phyloP scores from a whole-genome alignment of 1,140 invertebrate species.

The Zaprionus lachaisei region DNA sequence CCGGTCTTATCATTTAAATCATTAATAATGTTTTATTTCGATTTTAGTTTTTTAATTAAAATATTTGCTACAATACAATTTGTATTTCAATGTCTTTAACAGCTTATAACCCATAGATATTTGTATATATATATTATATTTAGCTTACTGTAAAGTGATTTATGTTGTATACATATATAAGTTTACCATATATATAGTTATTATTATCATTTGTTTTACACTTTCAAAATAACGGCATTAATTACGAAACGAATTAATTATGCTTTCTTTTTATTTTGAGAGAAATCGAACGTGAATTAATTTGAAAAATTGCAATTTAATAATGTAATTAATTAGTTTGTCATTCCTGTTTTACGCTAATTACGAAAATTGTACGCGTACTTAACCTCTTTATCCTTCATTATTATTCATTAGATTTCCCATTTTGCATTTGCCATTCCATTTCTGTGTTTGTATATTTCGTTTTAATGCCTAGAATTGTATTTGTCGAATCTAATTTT shows the following conservation, averaged over 20 bases:
- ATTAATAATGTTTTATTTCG: conserved; percentile 79
- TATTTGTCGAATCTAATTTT: conserved; percentile 52
- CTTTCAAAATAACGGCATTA: conserved; percentile 68
- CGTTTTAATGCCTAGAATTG: conserved; percentile 73
- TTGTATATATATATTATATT: conserved; percentile 44
- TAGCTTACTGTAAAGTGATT: conserved; percentile 68
- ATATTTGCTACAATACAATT: conserved; percentile 72
- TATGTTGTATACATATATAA: conserved; percentile 59
- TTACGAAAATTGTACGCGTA: background rate
- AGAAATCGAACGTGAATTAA: conserved; percentile 73
- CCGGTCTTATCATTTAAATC: conserved; percentile 28
- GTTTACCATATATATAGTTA: conserved; percentile 56
- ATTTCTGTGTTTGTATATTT: conserved; percentile 64
- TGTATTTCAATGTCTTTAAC: conserved; percentile 71
- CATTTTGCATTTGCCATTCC: background rate
- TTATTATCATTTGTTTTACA: conserved; percentile 76
- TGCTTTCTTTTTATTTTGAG: conserved; percentile 41
- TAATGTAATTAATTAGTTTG: conserved; percentile 31
- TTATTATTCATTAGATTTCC: conserved; percentile 43
- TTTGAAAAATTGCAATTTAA: conserved; percentile 66
- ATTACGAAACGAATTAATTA: conserved; percentile 38
- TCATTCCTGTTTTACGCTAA: conserved; percentile 34
- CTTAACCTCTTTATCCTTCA: conserved; percentile 6
- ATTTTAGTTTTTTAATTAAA: conserved; percentile 70
- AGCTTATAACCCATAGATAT: conserved; percentile 73